Conservation (phyloP, 1,140 invertebrate species). For the Paraescarpia echinospica region DNA sequence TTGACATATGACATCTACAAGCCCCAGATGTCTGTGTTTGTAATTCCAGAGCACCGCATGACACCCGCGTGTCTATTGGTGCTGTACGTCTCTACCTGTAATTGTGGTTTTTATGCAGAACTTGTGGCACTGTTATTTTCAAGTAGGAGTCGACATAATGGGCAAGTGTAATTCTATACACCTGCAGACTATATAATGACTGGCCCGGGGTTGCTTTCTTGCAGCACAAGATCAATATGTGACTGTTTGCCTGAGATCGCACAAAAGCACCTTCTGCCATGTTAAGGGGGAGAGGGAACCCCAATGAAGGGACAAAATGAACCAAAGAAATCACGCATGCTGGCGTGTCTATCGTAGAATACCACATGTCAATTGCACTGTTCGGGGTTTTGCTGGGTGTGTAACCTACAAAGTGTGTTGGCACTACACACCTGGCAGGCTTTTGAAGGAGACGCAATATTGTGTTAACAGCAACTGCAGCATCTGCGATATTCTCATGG, state of each 20-base stretch:
- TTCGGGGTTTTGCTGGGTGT: neutral
- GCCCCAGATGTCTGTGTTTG: neutral
- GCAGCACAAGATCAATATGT: neutral
- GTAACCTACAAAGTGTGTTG: too few relatives aligned
- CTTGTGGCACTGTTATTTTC: neutral
- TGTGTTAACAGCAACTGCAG: neutral
- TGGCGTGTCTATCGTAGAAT: too few relatives aligned
- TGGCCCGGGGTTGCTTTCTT: neutral
- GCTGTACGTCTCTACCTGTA: neutral
- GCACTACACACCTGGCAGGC: too few relatives aligned
- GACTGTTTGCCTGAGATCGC: neutral
- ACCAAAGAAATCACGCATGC: neutral
- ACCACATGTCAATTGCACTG: neutral
- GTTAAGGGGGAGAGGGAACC: neutral
- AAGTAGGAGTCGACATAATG: neutral
- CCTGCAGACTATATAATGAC: neutral
- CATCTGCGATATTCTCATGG: neutral
- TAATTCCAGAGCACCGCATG: neutral
- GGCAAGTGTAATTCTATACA: neutral
- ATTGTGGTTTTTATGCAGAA: neutral
- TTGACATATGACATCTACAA: neutral
- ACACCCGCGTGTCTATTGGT: neutral
- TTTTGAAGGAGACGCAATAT: neutral
- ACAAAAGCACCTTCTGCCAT: neutral
- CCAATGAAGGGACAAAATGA: neutral